Evolutionary conservation across 1,140 invertebrate genomes (phyloP).

Genomic region (Drosophila kurseongensis): DNA sequence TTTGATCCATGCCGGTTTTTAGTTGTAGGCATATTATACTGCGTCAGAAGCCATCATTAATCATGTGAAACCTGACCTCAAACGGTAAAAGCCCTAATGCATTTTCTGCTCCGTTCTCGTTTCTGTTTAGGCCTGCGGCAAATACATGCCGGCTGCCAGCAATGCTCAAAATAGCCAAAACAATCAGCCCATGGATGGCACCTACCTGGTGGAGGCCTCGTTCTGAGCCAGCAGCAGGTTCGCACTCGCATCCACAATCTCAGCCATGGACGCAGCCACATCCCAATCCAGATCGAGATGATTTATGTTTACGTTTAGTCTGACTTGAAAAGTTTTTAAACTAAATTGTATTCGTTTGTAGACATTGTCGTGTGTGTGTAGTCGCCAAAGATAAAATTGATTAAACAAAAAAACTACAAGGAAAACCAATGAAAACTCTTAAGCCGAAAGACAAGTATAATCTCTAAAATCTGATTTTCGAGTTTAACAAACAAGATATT

Average conservation of each 20-base stretch:
- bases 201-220: slow-evolving; percentile 92
- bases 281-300: slow-evolving; percentile 49
- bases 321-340: slow-evolving; percentile 80
- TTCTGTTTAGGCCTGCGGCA: slow-evolving; percentile 88
- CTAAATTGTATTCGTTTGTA: slow-evolving; percentile 72
- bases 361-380: slow-evolving; percentile 46
- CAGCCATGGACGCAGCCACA: slow-evolving; percentile 13
- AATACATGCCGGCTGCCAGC: slow-evolving; percentile 92
- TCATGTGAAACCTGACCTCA: slow-evolving; percentile 14
- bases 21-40: slow-evolving; percentile 3
- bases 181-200: slow-evolving; percentile 91
- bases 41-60: slow-evolving; percentile 7
- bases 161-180: slow-evolving; percentile 91
- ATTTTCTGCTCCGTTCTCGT: slow-evolving; percentile 33
- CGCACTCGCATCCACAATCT: slow-evolving; percentile 21
- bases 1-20: not conserved
- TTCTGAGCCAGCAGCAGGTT: slow-evolving; percentile 85
- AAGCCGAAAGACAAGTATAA: slow-evolving; percentile 50
- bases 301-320: slow-evolving; percentile 73
- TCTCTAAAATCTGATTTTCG: slow-evolving; percentile 77
- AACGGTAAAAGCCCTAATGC: slow-evolving; percentile 33
- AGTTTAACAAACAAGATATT: slow-evolving; percentile 61
- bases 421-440: slow-evolving; percentile 1
- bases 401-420: slow-evolving; percentile 1
- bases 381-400: slow-evolving; percentile 39